phyloP scores from a whole-genome alignment of 2,888 invertebrate species.

The Scrobipalpa costella region DNA sequence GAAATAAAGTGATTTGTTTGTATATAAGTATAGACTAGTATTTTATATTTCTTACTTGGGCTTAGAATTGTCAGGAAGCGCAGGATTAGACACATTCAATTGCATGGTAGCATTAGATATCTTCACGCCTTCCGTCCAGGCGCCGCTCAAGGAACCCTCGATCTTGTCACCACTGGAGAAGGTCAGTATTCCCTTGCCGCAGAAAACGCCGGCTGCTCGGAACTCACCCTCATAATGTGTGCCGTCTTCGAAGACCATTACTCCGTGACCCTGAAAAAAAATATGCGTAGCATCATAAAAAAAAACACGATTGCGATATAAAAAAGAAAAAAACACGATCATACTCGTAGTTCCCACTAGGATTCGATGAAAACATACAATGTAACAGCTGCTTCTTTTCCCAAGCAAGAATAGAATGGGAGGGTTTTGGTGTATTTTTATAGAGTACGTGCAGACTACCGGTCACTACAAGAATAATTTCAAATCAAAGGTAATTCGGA shows the following conservation, averaged over 20 bases:
- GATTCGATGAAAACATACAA: too few relatives aligned
- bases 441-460: too few relatives aligned
- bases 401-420: too few relatives aligned
- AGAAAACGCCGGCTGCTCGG: slow-evolving; percentile 87
- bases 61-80: slow-evolving; percentile 77
- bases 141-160: slow-evolving; percentile 87
- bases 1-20: too few relatives aligned
- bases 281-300: background rate
- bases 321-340: too few relatives aligned
- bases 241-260: slow-evolving; percentile 93
- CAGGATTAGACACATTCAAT: slow-evolving; percentile 82
- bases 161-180: slow-evolving; percentile 89
- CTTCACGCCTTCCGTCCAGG: slow-evolving; percentile 89
- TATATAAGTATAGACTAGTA: too few relatives aligned
- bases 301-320: too few relatives aligned
- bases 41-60: slow-evolving; percentile 81
- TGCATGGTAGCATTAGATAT: slow-evolving; percentile 87
- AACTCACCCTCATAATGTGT: slow-evolving; percentile 95
- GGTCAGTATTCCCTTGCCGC: slow-evolving; percentile 90
- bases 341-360: too few relatives aligned
- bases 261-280: slow-evolving; percentile 86
- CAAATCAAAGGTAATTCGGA: too few relatives aligned
- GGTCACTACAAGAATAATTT: too few relatives aligned
- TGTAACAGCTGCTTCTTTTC: too few relatives aligned
- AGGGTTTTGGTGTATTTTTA: too few relatives aligned